Base-by-base conservation (phyloP, 64 coral and sea anemone species). In the Pocillopora damicornis region DNA sequence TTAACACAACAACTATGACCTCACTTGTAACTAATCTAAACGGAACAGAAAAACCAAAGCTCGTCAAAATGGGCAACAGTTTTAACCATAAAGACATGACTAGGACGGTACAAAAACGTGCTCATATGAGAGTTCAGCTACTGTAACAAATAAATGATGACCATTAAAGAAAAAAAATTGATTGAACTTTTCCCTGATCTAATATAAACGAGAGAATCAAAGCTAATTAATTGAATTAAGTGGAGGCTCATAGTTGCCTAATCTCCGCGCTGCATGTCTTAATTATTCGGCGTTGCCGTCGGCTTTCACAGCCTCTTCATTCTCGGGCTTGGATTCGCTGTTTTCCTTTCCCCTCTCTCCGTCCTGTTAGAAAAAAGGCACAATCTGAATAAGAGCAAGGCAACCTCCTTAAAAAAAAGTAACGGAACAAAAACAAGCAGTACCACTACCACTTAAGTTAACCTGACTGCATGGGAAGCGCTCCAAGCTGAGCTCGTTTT, bases 201-300 rank as follows among this genome's bases (percentile, higher is more conserved):
- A 61, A 83, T 37, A 68, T 65, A 56, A 72, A 84, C 81, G 71
- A 84, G 81, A 69, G 13, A 80, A 80, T 58, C 63, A 84, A 84
- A 58, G 81, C 37, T 84, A 84, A 71, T 58, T 71, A 84, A 84
- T 84, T 56, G 22, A 79, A 59, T 69, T 72, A 9, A 69, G 66
- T 69, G 66, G 81, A 84, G 81, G 81, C 30, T 84, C 81, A 84
- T 84, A 84, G 81, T n/a, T 84, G 81, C 17, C 81, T 84, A 82
- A 42, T 82, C 62, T 82, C 80, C 80, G 64, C 80, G 36, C 17
- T 82, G 18, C 16, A 22, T 9, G 18, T 22, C 8, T 72, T 84
- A 72, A 84, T 17, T 67, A 18, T 45, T 83, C 67, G 67, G n/a
- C 13, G 81, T 63, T 72, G 65, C 65, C 81, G 37, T 84, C 81